Evolutionary conservation across 2,888 invertebrate genomes (phyloP).

Genomic region (Plebejus anna): DNA sequence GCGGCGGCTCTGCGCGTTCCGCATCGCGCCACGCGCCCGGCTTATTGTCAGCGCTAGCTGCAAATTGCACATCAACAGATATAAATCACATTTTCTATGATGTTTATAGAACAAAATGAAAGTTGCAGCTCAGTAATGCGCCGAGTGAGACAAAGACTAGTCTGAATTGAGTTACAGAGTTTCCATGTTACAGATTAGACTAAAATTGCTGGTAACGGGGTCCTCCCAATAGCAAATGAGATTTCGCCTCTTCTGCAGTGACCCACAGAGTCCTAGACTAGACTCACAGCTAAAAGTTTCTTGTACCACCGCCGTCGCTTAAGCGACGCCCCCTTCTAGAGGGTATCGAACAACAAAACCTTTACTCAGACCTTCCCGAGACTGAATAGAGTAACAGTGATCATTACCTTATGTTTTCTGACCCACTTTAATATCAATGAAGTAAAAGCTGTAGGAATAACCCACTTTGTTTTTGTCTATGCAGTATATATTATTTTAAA

Average conservation of each 20-base stretch:
- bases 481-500: too few species aligned
- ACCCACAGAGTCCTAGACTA: conserved; percentile 69
- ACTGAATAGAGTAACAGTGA: conserved; percentile 61
- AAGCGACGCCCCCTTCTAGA: conserved; percentile 83
- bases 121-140: conserved; percentile 54
- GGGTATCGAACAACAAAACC: conserved; percentile 69
- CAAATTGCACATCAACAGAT: neutral
- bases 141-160: conserved; percentile 85
- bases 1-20: conserved; percentile 63
- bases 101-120: neutral
- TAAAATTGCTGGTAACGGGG: conserved; percentile 83
- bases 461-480: neutral
- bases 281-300: conserved; percentile 76
- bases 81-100: neutral
- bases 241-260: conserved; percentile 62
- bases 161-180: conserved; percentile 88
- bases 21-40: conserved; percentile 78
- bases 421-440: conserved; percentile 29
- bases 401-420: conserved; percentile 10
- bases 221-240: conserved; percentile 80
- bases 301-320: conserved; percentile 83
- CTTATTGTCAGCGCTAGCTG: conserved; percentile 67
- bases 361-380: conserved; percentile 91
- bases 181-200: conserved; percentile 83
- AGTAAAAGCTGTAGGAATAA: conserved; percentile 24